Conservation (phyloP, 2,888 invertebrate species). For the Oeneis ivallda region DNA sequence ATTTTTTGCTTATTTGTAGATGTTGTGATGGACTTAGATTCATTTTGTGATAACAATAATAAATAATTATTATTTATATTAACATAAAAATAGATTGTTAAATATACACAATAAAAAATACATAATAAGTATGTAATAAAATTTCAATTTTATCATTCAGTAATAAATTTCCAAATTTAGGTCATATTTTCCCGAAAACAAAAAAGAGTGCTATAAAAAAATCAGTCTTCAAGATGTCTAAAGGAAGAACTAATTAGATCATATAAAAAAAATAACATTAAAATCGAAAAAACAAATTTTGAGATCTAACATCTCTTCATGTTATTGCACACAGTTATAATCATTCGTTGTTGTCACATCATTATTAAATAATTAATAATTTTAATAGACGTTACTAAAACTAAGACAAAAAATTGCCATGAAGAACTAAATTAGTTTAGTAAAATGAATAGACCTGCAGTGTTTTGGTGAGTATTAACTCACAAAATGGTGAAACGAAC, state of each 20-base stretch:
- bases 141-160: neutral
- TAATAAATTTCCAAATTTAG: neutral
- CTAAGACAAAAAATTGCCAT: neutral
- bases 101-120: too few relatives aligned
- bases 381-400: neutral
- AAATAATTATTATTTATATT: neutral
- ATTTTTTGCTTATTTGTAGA: neutral
- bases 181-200: constrained; percentile 1
- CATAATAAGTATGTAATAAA: neutral
- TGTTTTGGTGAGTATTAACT: too few relatives aligned
- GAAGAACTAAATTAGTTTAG: too few relatives aligned
- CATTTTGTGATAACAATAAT: constrained; percentile 1
- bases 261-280: constrained; percentile 20
- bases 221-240: constrained; percentile 53
- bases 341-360: constrained; percentile 8
- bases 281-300: neutral
- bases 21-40: neutral
- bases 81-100: neutral
- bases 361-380: neutral
- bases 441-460: too few relatives aligned
- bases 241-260: constrained; percentile 49
- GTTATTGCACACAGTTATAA: constrained; percentile 19
- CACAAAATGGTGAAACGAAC: too few relatives aligned
- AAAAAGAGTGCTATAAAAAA: constrained; percentile 27
- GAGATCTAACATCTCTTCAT: constrained; percentile 16